Base-by-base conservation (phyloP, 2,888 invertebrate genomes). In the Lasius platythorax region DNA sequence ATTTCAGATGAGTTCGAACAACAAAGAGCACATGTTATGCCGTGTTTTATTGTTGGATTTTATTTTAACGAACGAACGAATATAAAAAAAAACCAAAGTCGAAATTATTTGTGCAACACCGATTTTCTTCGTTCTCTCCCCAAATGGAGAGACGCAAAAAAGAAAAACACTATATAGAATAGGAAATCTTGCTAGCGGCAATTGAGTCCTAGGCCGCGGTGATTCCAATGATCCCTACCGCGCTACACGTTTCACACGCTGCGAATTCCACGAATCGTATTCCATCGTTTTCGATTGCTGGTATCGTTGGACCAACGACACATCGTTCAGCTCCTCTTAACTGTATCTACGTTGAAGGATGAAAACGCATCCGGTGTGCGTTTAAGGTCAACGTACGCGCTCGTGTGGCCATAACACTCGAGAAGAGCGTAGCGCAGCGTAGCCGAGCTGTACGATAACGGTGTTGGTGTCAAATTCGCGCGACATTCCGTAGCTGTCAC, bases 331-430 rank as follows among this genome's bases (percentile, higher is more conserved):
- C n/a, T n/a, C n/a, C 18, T 53, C 15, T 30, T 1, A 40, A 23
- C 23, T n/a, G 56, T 30, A 40, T 8, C 43, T 9, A 15, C 18
- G 9, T n/a, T 37, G 28, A 50, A 64, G 40, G 40, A 64, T 63
- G 64, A 53, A 76, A 37, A 64, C 50, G 64, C 37, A 72, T 74
- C 68, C 67, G 61, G 79, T 43, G 66, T 23, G 70, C 83, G 84
- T 89, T 87, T 87, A 90, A 91, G 90, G 90, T 89, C 90, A 90
- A 90, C 33, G 91, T 23, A 89, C 85, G 73, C 82, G 40, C 46
- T 68, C 30, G 28, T 37, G 56, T 30, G 50, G 46, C 9, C 43
- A 6, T 4, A 23, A 85, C 67, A 74, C 82, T 72, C 11, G n/a
- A 18, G 12, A 23, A 37, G 37, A 15, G 40, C 33, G n/a, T 12